Evolutionary conservation across 2,113 vertebrate species (phyloP).

Genomic region (Tachuris rubrigastra): DNA sequence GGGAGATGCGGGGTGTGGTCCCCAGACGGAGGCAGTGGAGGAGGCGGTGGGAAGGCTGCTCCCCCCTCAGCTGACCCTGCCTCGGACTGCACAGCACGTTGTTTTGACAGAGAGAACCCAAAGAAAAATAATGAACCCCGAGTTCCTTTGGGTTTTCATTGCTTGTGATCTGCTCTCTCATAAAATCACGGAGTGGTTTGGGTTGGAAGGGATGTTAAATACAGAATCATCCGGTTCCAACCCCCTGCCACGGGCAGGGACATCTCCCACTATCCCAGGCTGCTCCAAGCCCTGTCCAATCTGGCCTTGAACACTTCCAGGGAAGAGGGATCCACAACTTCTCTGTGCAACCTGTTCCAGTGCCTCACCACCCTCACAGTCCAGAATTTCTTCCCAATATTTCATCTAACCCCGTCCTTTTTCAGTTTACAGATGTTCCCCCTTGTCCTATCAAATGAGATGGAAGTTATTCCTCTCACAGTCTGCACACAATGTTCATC

Average conservation of each 20-base stretch:
- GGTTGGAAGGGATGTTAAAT: background rate
- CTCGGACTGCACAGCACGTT: background rate
- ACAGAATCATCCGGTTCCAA: background rate
- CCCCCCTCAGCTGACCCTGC: too few species aligned
- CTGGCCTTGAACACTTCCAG: background rate
- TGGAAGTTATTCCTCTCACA: background rate
- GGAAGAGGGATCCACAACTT: background rate
- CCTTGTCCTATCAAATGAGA: background rate
- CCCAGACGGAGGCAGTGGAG: background rate
- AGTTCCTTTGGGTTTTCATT: background rate
- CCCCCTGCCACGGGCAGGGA: background rate
- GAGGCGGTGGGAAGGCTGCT: background rate
- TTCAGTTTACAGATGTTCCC: background rate
- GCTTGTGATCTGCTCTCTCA: background rate
- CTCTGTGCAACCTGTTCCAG: background rate
- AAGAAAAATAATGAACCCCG: too few species aligned
- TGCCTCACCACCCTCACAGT: background rate
- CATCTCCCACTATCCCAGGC: background rate
- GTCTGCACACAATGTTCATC: fast-evolving
- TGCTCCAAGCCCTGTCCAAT: background rate
- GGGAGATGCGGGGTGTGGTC: too few species aligned
- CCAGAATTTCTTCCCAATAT: background rate
- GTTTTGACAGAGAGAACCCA: background rate
- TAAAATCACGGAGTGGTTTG: background rate
- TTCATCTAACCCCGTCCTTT: background rate